These are phyloP conservation scores for Zelostemma sp. DNA, from an alignment of 1,140 invertebrate genomes.

Conservation along the genomic window DNA sequence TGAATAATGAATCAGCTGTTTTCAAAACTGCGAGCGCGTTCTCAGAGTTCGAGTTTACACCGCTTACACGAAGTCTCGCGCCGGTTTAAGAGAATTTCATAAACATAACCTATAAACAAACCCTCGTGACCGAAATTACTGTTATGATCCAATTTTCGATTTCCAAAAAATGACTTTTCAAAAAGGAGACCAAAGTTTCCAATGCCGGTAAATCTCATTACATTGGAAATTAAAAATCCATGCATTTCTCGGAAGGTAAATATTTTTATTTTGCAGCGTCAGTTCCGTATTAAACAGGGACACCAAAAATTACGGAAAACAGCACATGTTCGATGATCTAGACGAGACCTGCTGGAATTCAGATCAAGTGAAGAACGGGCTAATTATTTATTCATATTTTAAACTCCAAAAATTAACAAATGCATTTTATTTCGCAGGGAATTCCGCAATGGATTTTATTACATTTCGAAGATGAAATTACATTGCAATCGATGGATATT, in stretches of 20 bases:
- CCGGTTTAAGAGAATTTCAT: not conserved
- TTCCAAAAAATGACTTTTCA: constrained; percentile 37
- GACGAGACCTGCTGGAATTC: constrained; percentile 80
- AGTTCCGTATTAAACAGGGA: constrained; percentile 77
- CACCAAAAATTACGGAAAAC: constrained; percentile 74
- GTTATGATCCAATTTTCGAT: too few species aligned
- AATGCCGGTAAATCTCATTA: constrained; percentile 46
- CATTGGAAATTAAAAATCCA: not conserved
- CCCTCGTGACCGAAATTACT: too few species aligned
- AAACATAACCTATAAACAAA: not conserved
- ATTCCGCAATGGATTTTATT: constrained; percentile 74
- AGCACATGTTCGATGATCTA: constrained; percentile 73
- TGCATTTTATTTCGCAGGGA: constrained; percentile 66
- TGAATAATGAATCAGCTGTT: constrained; percentile 2
- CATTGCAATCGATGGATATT: constrained; percentile 67
- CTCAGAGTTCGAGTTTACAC: not conserved
- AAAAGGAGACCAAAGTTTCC: constrained; percentile 43
- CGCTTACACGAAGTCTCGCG: too few species aligned
- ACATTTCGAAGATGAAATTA: constrained; percentile 63
- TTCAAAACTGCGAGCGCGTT: not conserved
- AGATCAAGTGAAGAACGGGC: constrained; percentile 69
- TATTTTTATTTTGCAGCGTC: constrained; percentile 66
- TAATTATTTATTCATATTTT: constrained; percentile 19
- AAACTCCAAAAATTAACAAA: constrained; percentile 17
- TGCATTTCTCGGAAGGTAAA: too few species aligned